These are phyloP conservation scores for Dysidea cf. avara DNA, from an alignment of 37 sponge, comb jelly and placozoan species.

Conservation along the genomic window DNA sequence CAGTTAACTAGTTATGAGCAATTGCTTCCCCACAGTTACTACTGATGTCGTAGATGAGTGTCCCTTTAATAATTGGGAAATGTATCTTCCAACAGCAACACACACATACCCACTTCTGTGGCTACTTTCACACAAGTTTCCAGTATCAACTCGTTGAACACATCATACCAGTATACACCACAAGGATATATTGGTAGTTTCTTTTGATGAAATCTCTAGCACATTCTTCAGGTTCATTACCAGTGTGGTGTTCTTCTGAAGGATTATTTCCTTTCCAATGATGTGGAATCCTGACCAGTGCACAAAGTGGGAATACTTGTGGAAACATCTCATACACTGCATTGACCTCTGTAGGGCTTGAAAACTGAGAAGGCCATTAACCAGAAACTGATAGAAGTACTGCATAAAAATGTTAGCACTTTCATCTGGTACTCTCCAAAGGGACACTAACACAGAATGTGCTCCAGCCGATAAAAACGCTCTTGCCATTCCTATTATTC, in stretches of 20 bases:
- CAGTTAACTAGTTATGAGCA: no score
- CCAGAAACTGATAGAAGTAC: constrained; percentile 70
- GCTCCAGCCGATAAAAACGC: constrained; percentile 80
- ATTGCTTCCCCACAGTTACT: no score
- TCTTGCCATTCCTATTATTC: constrained; percentile 69
- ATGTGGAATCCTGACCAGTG: constrained; percentile 82
- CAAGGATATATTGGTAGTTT: no score
- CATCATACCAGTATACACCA: no score
- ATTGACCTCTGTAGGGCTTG: constrained; percentile 73
- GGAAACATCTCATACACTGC: constrained; percentile 61
- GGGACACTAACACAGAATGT: constrained; percentile 63
- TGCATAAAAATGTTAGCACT: constrained; percentile 70
- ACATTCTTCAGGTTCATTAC: no score
- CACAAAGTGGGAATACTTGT: constrained; percentile 44
- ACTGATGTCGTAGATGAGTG: no score
- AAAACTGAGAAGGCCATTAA: constrained; percentile 40
- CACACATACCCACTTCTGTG: no score
- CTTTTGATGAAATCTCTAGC: no score
- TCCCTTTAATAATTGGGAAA: no score
- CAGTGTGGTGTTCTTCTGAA: not conserved
- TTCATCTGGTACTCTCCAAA: constrained; percentile 75
- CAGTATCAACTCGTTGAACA: no score
- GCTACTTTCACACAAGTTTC: no score
- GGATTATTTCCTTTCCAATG: constrained; percentile 51
- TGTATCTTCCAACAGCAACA: no score